Evolutionary conservation across 2,113 vertebrate genomes (phyloP), one percentile per base, ranked within the genome.

Genomic region (Solea senegalensis): DNA sequence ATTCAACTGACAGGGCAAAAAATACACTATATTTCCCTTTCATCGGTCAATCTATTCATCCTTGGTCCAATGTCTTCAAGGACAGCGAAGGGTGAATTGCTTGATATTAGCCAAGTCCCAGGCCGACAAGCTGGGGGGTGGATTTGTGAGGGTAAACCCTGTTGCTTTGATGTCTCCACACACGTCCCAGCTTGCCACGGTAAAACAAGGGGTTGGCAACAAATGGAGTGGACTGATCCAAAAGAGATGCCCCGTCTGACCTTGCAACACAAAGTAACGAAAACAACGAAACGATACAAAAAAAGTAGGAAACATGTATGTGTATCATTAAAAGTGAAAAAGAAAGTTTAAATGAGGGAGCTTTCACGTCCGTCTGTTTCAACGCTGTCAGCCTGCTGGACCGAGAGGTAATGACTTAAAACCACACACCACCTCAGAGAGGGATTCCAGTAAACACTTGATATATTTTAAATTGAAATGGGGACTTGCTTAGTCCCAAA

Each of bases 21-120:
- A 88, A 90, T 81, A 87, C 45, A 48, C 9, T 80, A 90, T 59
- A 84, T 72, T 82, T 80, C 65, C 21, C 81, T 82, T 77, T 84
- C 72, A 72, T 84, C 81, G 80, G 77, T 82, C 87, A 84, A 64
- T 88, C 84, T 76, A 78, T 89, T 85, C 82, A 84, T 86, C 82
- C 82, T 69, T 76, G 74, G 66, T 77, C 77, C 74, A 78, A 53
- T 57, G 83, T 86, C 83, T 88, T 83, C 26, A 77, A 81, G 84
- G 80, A 83, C n/a, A 78, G 74, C 71, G 67, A 68, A 69, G 59
- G 65, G 74, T 67, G 81, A 77, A 85, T 89, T 69, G 63, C 53
- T 59, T 72, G 74, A 85, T 88, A 87, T 89, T 84, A 89, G 83
- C 76, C 68, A 59, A 80, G 81, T 59, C 70, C 80, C 58, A 4